Conservation (phyloP, 2,797 vertebrate species). For the Sarcophilus harrisii region DNA sequence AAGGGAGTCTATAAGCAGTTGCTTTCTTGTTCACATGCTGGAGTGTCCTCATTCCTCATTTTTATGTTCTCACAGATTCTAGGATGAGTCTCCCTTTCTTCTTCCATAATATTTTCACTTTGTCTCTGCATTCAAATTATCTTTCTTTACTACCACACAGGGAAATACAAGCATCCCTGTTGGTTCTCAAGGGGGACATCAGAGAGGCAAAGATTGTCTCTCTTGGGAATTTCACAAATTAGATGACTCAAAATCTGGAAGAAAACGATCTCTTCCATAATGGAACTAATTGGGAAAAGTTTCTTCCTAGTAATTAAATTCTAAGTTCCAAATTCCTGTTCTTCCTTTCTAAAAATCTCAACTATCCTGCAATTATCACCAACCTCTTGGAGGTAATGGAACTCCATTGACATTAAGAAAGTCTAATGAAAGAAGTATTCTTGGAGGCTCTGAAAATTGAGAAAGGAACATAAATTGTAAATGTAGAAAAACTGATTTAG, state of each 20-base stretch:
- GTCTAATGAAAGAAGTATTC: not conserved
- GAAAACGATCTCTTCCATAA: constrained; percentile 16
- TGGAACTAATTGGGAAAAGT: constrained; percentile 1
- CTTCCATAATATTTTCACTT: not conserved
- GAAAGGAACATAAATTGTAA: not conserved
- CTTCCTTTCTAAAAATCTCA: not conserved
- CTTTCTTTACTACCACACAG: not conserved
- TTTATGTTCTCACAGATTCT: not conserved
- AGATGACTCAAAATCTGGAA: constrained; percentile 6
- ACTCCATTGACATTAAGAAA: not conserved
- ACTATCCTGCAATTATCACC: not conserved
- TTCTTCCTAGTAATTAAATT: constrained; percentile 6
- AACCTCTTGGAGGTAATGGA: not conserved
- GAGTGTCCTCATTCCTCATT: not conserved
- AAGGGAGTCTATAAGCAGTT: constrained; percentile 1
- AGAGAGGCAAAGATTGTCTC: not conserved
- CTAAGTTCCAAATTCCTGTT: not conserved
- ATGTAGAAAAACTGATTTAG: not conserved
- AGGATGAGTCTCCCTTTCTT: not conserved
- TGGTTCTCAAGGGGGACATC: not conserved
- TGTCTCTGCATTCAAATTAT: not conserved
- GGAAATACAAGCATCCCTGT: not conserved
- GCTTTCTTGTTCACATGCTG: not conserved
- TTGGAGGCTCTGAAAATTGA: not conserved
- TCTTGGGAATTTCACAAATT: constrained; percentile 33